Base-by-base conservation (phyloP, 2,797 vertebrate genomes). In the Helarctos malayanus region DNA sequence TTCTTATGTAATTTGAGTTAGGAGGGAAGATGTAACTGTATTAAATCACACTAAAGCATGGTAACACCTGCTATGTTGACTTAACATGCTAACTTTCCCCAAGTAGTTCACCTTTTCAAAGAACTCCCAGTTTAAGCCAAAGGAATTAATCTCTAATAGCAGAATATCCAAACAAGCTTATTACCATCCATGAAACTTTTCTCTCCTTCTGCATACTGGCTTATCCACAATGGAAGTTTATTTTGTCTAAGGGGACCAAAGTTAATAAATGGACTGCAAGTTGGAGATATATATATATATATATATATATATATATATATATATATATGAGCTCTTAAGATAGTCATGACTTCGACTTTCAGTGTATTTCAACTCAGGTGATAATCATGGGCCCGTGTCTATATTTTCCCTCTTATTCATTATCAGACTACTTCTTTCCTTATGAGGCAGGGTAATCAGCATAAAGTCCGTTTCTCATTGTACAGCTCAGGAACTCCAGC, bases 101-200 rank as follows among this genome's bases (percentile, higher is more conserved):
- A 57, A 52, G 82, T 27, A 91, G 41, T 59, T 97, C n/a, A 56
- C 47, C 49, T 95, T 89, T 86, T 25, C 47, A 83, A 89, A 89
- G 61, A 63, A 78, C 45, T 7, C 23, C 27, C n/a, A 10, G 47
- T 9, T n/a, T 78, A 59, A 92, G 38, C 47, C 35, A 49, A 82
- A 89, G 59, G 32, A 82, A 71, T 85, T 69, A 45, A 57, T 69
- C 38, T 92, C 6, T 92, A 82, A 35, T 16, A 35, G 19, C 29
- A 65, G 59, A 35, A 32, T 68, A 52, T 52, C 52, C 27, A 52
- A 45, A 21, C 49, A 63, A 56, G 9, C 76, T 89, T 49, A 38
- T 10, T 57, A 63, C 32, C 45, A 59, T 29, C 47, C 63, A 3
- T 47, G 25, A 79, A 84, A 29, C 9, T 57, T 75, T 63, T 54